Evolutionary conservation across 2,113 vertebrate species (phyloP).

Genomic region (Tragelaphus scriptus): DNA sequence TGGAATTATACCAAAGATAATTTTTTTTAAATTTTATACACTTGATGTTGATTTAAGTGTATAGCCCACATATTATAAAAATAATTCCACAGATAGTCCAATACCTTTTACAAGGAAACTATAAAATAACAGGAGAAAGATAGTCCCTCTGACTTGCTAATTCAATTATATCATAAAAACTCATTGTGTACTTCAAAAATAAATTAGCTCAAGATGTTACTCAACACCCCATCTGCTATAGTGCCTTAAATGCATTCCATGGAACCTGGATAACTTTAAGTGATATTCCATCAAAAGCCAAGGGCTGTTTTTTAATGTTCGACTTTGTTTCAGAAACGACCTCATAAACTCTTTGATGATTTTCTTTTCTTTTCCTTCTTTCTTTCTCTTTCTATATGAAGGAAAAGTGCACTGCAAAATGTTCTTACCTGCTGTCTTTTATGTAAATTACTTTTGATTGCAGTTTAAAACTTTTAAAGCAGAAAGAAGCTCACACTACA

Average conservation of each 20-base stretch:
- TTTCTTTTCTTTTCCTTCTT: conserved; percentile 43
- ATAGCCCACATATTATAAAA: background rate
- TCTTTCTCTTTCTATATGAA: conserved; percentile 26
- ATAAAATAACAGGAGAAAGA: conserved; percentile 57
- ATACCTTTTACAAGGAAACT: conserved; percentile 39
- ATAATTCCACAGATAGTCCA: background rate
- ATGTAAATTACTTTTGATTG: conserved; percentile 64
- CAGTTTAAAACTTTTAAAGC: conserved; percentile 37
- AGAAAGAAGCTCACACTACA: background rate
- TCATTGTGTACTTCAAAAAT: conserved; percentile 81
- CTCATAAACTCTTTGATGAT: conserved; percentile 74
- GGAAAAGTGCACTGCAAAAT: conserved; percentile 48
- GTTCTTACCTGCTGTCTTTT: conserved; percentile 59
- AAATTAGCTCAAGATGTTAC: conserved; percentile 83
- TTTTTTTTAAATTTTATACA: background rate
- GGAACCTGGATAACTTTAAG: conserved; percentile 73
- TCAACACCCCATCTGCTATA: conserved; percentile 80
- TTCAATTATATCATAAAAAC: conserved; percentile 82
- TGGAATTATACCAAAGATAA: background rate
- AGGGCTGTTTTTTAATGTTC: conserved; percentile 66
- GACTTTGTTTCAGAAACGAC: conserved; percentile 73
- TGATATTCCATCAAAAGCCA: conserved; percentile 72
- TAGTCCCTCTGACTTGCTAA: conserved; percentile 72
- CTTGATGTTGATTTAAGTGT: background rate
- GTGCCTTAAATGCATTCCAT: conserved; percentile 78